These are phyloP conservation scores for Sebastiscus tertius DNA, from an alignment of 2,797 vertebrate species.

Conservation along the genomic window DNA sequence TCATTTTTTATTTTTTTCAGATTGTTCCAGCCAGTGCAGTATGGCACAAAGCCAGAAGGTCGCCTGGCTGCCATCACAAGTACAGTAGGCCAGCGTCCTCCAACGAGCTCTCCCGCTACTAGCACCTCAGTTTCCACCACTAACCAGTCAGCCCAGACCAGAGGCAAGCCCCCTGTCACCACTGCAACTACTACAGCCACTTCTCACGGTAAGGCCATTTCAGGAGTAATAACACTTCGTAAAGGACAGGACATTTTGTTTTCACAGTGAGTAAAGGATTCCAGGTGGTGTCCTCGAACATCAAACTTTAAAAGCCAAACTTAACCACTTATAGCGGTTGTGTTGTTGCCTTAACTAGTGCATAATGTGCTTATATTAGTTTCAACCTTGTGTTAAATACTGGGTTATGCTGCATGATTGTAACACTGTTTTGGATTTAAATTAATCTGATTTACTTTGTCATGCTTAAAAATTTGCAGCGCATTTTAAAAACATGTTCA, in stretches of 20 bases:
- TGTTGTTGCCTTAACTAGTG: not conserved
- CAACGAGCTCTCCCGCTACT: slow-evolving; percentile 69
- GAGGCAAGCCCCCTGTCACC: slow-evolving; percentile 82
- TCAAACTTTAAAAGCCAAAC: not conserved
- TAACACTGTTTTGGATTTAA: slow-evolving; percentile 4
- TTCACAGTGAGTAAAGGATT: not conserved
- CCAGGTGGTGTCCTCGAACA: not conserved
- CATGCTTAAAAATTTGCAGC: not conserved
- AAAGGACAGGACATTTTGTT: not conserved
- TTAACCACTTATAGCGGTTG: not conserved
- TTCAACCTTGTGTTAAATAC: slow-evolving; percentile 11
- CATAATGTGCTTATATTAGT: not conserved
- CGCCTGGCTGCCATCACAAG: slow-evolving; percentile 84
- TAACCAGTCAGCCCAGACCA: slow-evolving; percentile 68
- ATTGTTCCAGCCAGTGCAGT: slow-evolving; percentile 92
- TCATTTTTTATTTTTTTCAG: slow-evolving; percentile 61
- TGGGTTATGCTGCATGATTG: slow-evolving; percentile 31
- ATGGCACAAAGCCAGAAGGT: slow-evolving; percentile 94
- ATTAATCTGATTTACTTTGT: slow-evolving; percentile 3
- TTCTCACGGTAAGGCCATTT: slow-evolving; percentile 84
- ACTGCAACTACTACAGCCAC: slow-evolving; percentile 80
- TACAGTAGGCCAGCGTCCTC: slow-evolving; percentile 60
- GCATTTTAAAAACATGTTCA: not conserved
- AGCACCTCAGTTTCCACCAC: slow-evolving; percentile 71
- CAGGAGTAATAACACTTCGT: not conserved